Evolutionary conservation across 2,888 invertebrate genomes (phyloP).

Genomic region (Synanthedon tipuliformis): DNA sequence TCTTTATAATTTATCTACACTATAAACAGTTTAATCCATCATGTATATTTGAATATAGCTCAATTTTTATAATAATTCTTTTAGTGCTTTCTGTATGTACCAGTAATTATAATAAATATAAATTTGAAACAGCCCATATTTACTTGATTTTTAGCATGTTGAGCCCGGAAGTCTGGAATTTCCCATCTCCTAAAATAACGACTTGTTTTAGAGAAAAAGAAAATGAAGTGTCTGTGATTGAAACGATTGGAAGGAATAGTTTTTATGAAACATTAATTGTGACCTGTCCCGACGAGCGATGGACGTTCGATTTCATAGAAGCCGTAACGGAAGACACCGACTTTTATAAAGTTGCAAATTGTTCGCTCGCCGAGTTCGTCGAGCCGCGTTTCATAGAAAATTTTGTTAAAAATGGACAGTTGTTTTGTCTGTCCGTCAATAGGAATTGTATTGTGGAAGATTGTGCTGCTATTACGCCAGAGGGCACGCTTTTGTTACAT

Average conservation of each 20-base stretch:
- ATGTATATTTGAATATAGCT: no score
- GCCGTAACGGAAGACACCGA: constrained; percentile 41
- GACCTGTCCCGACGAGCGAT: constrained; percentile 49
- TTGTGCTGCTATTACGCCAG: constrained; percentile 45
- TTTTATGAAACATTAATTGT: constrained; percentile 51
- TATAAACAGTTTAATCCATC: no score
- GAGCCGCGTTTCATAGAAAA: constrained; percentile 41
- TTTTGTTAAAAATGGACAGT: constrained; percentile 41
- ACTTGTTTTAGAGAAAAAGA: constrained; percentile 22
- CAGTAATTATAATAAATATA: no score
- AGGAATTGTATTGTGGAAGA: constrained; percentile 46
- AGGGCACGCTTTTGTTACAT: constrained; percentile 41
- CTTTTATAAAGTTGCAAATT: constrained; percentile 39
- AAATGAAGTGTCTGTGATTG: constrained; percentile 20
- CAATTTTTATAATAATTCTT: no score
- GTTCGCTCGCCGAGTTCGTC: constrained; percentile 36
- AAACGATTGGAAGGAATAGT: constrained; percentile 32
- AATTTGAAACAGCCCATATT: not conserved
- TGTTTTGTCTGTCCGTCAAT: constrained; percentile 37
- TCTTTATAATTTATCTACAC: no score
- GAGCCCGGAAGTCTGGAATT: constrained; percentile 49
- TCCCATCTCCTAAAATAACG: constrained; percentile 45
- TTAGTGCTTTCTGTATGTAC: no score
- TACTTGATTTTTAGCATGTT: constrained; percentile 24
- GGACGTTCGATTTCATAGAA: constrained; percentile 30